Evolutionary conservation across 2,888 invertebrate genomes (phyloP).

Genomic region (Metellina segmentata): DNA sequence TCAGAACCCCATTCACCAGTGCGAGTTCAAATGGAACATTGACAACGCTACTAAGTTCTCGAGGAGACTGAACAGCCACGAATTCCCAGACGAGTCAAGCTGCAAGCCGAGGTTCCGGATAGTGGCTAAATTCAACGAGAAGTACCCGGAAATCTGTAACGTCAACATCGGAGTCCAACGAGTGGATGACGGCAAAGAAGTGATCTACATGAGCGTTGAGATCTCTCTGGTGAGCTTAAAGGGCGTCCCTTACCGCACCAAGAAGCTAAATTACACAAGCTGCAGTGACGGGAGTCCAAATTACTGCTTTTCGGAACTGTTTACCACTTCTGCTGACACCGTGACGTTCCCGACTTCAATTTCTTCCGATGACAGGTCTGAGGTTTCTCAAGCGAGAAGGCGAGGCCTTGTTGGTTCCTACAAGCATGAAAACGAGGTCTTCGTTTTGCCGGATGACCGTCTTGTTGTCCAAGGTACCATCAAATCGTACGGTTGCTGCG

Average conservation of each 20-base stretch:
- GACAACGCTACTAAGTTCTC: constrained; percentile 33
- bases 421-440: neutral
- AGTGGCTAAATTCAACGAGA: constrained; percentile 40
- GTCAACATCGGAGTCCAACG: constrained; percentile 34
- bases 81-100: neutral
- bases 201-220: neutral
- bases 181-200: neutral
- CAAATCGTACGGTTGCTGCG: constrained; percentile 39
- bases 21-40: constrained; percentile 28
- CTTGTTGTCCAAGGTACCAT: constrained; percentile 8
- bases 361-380: neutral
- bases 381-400: neutral
- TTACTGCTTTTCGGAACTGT: constrained; percentile 25
- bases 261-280: neutral
- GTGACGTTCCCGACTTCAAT: neutral
- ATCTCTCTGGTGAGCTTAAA: neutral
- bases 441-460: constrained; percentile 11
- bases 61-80: constrained; percentile 5
- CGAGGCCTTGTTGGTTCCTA: neutral
- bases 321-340: neutral
- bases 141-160: constrained; percentile 10
- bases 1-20: constrained; percentile 33
- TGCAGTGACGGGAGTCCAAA: neutral
- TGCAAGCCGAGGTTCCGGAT: constrained; percentile 34
- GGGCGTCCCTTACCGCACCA: neutral